Conservation (phyloP, 2,113 vertebrate species). For the Melanerpes aurifrons region DNA sequence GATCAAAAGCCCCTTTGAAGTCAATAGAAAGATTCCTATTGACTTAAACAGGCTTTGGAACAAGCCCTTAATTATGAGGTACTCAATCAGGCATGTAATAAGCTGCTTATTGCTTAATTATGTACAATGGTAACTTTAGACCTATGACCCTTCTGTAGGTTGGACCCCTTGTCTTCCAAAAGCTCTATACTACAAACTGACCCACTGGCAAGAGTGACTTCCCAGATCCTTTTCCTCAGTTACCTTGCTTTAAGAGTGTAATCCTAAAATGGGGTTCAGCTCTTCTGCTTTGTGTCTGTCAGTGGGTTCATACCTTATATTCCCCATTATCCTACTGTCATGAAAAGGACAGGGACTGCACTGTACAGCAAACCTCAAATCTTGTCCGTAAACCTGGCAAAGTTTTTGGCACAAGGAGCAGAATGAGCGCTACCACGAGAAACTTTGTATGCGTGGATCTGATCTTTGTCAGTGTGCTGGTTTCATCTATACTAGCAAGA, state of each 20-base stretch:
- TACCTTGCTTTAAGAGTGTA: not conserved
- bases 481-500: not conserved
- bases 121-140: slow-evolving; percentile 19
- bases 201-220: not conserved
- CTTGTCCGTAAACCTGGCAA: not conserved
- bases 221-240: not conserved
- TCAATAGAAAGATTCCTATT: slow-evolving; percentile 46
- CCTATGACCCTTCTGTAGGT: not conserved
- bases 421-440: not conserved
- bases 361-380: not conserved
- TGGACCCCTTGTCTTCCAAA: not conserved
- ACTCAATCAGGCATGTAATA: not conserved
- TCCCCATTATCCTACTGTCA: not conserved
- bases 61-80: slow-evolving; percentile 21
- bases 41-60: slow-evolving; percentile 55
- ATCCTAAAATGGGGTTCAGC: not conserved
- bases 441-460: not conserved
- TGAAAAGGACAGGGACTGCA: rapidly evolving
- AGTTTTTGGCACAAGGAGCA: not conserved
- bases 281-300: not conserved
- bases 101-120: slow-evolving; percentile 46
- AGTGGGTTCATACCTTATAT: not conserved
- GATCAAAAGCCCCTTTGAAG: slow-evolving; percentile 64
- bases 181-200: not conserved
- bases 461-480: not conserved